phyloP scores from a whole-genome alignment of 2,888 invertebrate genomes.

The Leptura quadrifasciata region DNA sequence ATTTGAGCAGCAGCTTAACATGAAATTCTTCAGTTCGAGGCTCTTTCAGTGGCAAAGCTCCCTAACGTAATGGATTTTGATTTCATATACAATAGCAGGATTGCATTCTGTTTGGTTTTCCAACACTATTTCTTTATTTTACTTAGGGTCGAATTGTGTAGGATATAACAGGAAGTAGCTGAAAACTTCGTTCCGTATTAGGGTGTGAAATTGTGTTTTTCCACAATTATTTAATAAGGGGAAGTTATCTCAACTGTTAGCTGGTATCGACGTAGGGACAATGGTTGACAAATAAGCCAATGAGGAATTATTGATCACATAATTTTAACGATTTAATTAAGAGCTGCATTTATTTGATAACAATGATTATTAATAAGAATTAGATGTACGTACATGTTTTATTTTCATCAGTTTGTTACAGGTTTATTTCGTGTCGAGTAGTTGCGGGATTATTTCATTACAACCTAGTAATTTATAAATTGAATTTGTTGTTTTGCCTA shows the following conservation, averaged over 20 bases:
- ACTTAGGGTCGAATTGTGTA: conserved; percentile 55
- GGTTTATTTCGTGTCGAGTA: no score
- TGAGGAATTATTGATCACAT: background rate
- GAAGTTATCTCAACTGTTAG: background rate
- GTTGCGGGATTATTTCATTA: no score
- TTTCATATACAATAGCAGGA: conserved; percentile 67
- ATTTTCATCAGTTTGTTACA: no score
- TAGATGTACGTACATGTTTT: no score
- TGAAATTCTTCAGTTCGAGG: conserved; percentile 64
- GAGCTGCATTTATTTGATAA: no score
- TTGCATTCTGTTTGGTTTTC: conserved; percentile 64
- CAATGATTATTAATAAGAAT: no score
- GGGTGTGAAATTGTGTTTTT: conserved; percentile 57
- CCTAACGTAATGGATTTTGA: conserved; percentile 72
- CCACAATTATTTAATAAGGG: conserved; percentile 51
- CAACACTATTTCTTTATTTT: conserved; percentile 63
- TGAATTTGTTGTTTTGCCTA: no score
- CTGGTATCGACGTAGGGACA: conserved; percentile 10
- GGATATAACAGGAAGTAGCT: conserved; percentile 54
- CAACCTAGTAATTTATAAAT: no score
- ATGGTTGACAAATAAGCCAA: background rate
- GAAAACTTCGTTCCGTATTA: conserved; percentile 42
- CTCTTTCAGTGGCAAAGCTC: conserved; percentile 60
- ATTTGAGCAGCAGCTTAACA: conserved; percentile 68
- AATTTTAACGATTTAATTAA: no score